Conservation (phyloP, 2,888 invertebrate genomes). For the Pristionchus arcanus region DNA sequence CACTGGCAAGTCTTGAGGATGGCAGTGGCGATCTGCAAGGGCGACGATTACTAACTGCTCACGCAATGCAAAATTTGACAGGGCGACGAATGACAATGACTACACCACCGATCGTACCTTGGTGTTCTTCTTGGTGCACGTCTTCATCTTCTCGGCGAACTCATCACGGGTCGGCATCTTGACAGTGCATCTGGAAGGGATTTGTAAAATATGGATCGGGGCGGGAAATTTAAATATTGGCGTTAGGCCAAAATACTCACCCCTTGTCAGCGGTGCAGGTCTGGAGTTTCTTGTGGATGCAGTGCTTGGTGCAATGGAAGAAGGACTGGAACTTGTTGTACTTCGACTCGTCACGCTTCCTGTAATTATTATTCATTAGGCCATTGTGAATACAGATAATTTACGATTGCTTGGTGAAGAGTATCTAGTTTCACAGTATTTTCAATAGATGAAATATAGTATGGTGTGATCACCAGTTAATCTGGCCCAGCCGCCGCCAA, state of each 20-base stretch:
- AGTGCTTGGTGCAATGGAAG: constrained; percentile 54
- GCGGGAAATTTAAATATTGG: background rate
- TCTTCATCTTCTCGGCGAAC: background rate
- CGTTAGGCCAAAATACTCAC: background rate
- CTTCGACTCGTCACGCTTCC: background rate
- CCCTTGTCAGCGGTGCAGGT: background rate
- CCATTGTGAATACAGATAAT: too few relatives aligned
- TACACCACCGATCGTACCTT: constrained; percentile 1
- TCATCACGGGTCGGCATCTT: background rate
- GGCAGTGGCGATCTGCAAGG: background rate
- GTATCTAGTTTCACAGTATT: too few relatives aligned
- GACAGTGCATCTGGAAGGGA: background rate
- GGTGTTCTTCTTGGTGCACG: constrained; percentile 6
- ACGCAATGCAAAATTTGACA: background rate
- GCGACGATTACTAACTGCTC: background rate
- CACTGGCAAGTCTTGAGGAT: background rate
- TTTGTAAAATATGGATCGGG: background rate
- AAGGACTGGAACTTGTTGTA: constrained; percentile 35
- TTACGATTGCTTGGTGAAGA: too few relatives aligned
- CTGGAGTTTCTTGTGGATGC: constrained; percentile 31
- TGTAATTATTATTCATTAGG: background rate
- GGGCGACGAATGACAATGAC: background rate
- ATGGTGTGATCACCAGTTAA: too few relatives aligned
- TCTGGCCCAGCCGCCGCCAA: too few relatives aligned
- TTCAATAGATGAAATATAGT: too few relatives aligned